Evolutionary conservation across 2,888 invertebrate genomes (phyloP).

Genomic region (Eupithecia subumbrata): DNA sequence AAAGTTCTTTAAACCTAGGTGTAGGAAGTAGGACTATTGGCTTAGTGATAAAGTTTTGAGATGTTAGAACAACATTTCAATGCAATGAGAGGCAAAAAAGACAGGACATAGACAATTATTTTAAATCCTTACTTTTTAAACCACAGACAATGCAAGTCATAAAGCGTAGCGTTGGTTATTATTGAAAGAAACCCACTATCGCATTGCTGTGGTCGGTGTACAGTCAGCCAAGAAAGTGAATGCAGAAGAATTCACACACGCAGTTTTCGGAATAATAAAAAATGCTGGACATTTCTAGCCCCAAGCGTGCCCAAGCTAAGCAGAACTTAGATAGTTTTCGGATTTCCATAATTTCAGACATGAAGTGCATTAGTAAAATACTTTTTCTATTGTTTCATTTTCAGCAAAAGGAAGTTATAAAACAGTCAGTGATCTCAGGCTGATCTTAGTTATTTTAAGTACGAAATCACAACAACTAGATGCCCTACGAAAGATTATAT

Average conservation of each 20-base stretch:
- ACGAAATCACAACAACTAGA: not conserved
- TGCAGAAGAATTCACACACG: not conserved
- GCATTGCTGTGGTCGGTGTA: conserved; percentile 36
- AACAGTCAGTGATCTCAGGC: too few species aligned
- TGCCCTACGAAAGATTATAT: not conserved
- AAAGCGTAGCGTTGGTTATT: conserved; percentile 37
- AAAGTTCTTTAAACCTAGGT: too few species aligned
- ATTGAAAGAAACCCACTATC: conserved; percentile 42
- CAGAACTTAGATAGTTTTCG: not conserved
- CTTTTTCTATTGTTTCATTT: too few species aligned
- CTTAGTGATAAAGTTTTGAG: too few species aligned
- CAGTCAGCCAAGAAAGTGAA: conserved; percentile 10
- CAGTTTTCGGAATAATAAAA: not conserved
- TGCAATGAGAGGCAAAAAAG: not conserved
- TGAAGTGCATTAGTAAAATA: not conserved
- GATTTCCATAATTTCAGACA: not conserved
- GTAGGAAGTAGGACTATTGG: not conserved
- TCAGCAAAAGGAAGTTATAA: too few species aligned
- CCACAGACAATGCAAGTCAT: conserved; percentile 27
- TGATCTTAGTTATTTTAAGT: not conserved
- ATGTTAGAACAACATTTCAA: not conserved
- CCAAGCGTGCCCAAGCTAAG: not conserved
- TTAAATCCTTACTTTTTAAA: conserved; percentile 18
- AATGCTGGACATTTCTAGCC: not conserved
- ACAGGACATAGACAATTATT: conserved; percentile 8